Evolutionary conservation across 2,113 vertebrate genomes (phyloP), one percentile per base, ranked within the genome.

Genomic region (Oriolus oriolus): DNA sequence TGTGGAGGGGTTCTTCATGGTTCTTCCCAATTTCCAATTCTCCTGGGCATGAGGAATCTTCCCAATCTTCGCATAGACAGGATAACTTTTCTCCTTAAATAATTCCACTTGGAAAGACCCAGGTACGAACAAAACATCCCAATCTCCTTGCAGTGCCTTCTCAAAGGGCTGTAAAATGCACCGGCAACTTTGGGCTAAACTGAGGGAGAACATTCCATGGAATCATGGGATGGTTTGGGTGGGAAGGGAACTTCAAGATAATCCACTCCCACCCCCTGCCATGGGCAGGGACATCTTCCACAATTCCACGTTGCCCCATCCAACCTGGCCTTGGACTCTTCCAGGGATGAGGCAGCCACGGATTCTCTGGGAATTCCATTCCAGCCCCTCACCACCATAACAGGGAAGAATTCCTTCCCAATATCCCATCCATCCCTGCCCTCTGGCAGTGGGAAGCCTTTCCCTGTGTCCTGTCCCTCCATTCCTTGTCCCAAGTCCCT

Each of bases 311-410:
- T 2, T 27, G 21, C 9, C 7, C 5, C 0, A 0, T 12, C 61
- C 61, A 68, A 1, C 3, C 41, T 15, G 11, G 6, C 3, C 41
- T 22, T 17, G n/a, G 7, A 22, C 13, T 15, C 2, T 54, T n/a
- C 13, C 23, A 30, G 13, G 57, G 24, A 49, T 31, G 11, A 1
- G 3, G 0, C 11, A 70, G n/a, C 16, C 65, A 71, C 41, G 63
- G 19, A 1, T 71, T 10, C 20, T 63, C 49, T 47, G 49, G 35
- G 20, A 47, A 47, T 35, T 21, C 28, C 11, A 17, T 13, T 2
- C 24, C 47, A 70, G 10, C 0, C 0, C 47, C 23, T 69, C 13
- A 0, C 5, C n/a, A n/a, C 12, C 2, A 3, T 7, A 39, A 0
- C 7, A 61, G 4, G 4, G 1, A 28, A 16, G 3, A 60, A 24